phyloP scores from a whole-genome alignment of 1,140 invertebrate species.

The Oryctes rhinoceros region DNA sequence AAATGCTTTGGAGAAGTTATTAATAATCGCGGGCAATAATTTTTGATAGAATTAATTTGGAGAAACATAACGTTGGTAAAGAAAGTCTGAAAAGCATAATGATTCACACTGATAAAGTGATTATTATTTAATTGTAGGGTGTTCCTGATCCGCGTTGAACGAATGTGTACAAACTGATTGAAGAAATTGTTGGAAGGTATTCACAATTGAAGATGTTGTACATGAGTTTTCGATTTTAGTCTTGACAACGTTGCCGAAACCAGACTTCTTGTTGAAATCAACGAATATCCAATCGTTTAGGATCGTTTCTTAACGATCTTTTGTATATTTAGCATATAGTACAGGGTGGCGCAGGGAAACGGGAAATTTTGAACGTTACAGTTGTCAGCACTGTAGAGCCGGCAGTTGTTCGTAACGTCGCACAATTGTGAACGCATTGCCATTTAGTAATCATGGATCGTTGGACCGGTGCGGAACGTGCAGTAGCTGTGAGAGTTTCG shows the following conservation, averaged over 20 bases:
- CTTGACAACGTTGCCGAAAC: not conserved
- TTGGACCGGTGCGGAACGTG: too few species aligned
- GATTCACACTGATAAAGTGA: not conserved
- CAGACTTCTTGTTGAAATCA: not conserved
- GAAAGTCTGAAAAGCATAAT: not conserved
- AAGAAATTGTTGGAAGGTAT: not conserved
- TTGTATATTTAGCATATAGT: not conserved
- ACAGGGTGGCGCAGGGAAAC: too few species aligned
- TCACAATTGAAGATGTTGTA: not conserved
- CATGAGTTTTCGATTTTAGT: not conserved
- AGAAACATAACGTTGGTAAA: not conserved
- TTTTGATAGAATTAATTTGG: constrained; percentile 4
- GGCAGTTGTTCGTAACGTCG: too few species aligned
- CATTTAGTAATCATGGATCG: too few species aligned
- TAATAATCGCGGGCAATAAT: not conserved
- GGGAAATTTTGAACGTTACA: too few species aligned
- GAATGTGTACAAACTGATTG: not conserved
- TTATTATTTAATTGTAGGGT: not conserved
- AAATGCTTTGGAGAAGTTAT: not conserved
- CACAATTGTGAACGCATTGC: too few species aligned
- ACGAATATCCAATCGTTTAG: not conserved
- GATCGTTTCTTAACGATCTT: not conserved
- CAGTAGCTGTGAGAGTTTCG: too few species aligned
- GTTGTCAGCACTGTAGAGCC: too few species aligned
- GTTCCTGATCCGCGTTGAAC: not conserved